These are phyloP conservation scores for Lamellibrachia luymesi DNA, from an alignment of 1,140 invertebrate species.

Conservation along the genomic window DNA sequence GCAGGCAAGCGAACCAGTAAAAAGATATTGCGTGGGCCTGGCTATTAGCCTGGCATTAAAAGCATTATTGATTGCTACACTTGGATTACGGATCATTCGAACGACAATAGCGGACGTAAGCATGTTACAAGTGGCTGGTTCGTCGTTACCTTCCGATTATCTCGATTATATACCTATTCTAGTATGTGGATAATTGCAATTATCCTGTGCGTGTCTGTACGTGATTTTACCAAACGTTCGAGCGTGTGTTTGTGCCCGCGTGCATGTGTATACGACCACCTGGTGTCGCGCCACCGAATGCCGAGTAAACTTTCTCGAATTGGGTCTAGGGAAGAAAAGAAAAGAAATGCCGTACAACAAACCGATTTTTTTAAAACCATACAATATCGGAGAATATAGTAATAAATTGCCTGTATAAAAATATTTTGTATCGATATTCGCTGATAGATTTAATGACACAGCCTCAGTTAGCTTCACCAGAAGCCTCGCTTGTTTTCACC, in stretches of 20 bases:
- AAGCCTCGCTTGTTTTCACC: no score
- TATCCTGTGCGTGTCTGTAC: neutral
- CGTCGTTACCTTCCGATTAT: neutral
- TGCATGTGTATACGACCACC: no score
- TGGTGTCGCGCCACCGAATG: no score
- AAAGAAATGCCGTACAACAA: no score
- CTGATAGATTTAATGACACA: no score
- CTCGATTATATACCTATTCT: neutral
- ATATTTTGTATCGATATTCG: no score
- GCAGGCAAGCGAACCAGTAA: neutral
- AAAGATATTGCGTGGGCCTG: neutral
- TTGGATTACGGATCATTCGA: neutral
- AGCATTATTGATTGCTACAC: neutral
- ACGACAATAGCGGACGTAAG: neutral
- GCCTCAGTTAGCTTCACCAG: no score
- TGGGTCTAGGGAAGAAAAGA: no score
- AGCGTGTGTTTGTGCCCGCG: neutral
- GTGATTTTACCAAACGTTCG: neutral
- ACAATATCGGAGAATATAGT: no score
- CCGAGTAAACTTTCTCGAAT: no score
- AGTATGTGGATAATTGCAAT: neutral
- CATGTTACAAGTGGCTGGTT: neutral
- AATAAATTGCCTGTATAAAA: no score
- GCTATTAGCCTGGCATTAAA: neutral
- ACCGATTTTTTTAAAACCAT: no score